Evolutionary conservation across 2,113 vertebrate species (phyloP).

Genomic region (Fulmarus glacialis): DNA sequence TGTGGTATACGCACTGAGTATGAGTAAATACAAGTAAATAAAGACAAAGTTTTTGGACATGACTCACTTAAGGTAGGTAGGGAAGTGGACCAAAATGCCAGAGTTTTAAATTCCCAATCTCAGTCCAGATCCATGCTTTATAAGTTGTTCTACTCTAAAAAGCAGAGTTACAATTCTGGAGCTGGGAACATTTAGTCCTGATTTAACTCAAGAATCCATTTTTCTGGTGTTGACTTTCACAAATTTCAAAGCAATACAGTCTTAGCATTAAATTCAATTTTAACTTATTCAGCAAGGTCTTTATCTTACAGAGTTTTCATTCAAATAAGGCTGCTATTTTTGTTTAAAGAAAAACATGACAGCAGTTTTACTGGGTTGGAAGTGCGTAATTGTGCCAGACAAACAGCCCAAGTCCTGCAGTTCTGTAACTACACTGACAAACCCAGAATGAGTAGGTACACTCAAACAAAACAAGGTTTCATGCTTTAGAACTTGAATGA

Average conservation of each 20-base stretch:
- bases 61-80: not conserved
- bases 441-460: rapidly evolving
- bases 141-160: not conserved
- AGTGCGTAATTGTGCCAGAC: not conserved
- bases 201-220: not conserved
- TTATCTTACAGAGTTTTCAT: not conserved
- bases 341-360: not conserved
- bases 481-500: not conserved
- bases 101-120: not conserved
- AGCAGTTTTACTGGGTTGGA: not conserved
- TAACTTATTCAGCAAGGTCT: not conserved
- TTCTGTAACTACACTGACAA: not conserved
- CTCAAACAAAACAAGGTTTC: not conserved
- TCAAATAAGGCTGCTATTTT: not conserved
- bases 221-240: not conserved
- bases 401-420: not conserved
- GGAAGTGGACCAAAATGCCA: not conserved
- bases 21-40: not conserved
- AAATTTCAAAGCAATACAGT: not conserved
- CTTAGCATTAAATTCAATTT: not conserved
- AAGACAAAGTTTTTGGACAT: not conserved
- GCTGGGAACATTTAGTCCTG: not conserved
- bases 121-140: not conserved
- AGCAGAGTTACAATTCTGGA: not conserved
- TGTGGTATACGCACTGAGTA: not conserved